A percentile compares a stretch with the other conserved stretches of the same genome.
These are phyloP conservation scores for Chromoteleia sp. DNA, from an alignment of 2,888 invertebrate species.

Conservation along the genomic window DNA sequence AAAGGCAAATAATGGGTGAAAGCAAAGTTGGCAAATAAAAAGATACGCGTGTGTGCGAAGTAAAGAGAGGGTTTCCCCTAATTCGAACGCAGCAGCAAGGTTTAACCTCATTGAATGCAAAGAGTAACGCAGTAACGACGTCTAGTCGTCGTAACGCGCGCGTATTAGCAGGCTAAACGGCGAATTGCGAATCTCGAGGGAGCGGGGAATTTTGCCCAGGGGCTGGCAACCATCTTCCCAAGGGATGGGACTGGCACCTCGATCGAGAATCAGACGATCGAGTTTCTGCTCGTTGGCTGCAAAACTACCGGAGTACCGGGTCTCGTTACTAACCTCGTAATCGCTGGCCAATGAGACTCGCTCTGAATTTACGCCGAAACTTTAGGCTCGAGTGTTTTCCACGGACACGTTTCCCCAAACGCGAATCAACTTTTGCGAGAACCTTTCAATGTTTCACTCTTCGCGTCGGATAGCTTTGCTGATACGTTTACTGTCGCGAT, in stretches of 20 bases:
- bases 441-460: neutral
- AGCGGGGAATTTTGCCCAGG: conserved; percentile 76
- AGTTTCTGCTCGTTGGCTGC: conserved; percentile 74
- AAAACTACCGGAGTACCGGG: conserved; percentile 73
- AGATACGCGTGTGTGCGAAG: conserved; percentile 15
- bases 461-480: neutral
- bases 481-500: neutral
- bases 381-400: conserved; percentile 40
- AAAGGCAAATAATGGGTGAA: conserved; percentile 58
- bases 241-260: conserved; percentile 76
- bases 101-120: conserved; percentile 69
- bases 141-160: conserved; percentile 71
- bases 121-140: conserved; percentile 66
- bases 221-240: conserved; percentile 79
- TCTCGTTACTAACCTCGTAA: conserved; percentile 80
- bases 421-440: conserved; percentile 25
- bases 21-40: conserved; percentile 61
- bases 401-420: conserved; percentile 53
- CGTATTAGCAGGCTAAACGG: conserved; percentile 80
- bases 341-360: conserved; percentile 73
- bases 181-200: conserved; percentile 76
- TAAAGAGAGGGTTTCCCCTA: conserved; percentile 44
- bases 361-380: conserved; percentile 49
- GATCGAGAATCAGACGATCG: conserved; percentile 77
- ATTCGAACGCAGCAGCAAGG: conserved; percentile 64